Conservation (phyloP, 1,140 invertebrate species). For the Chironomus tepperi region DNA sequence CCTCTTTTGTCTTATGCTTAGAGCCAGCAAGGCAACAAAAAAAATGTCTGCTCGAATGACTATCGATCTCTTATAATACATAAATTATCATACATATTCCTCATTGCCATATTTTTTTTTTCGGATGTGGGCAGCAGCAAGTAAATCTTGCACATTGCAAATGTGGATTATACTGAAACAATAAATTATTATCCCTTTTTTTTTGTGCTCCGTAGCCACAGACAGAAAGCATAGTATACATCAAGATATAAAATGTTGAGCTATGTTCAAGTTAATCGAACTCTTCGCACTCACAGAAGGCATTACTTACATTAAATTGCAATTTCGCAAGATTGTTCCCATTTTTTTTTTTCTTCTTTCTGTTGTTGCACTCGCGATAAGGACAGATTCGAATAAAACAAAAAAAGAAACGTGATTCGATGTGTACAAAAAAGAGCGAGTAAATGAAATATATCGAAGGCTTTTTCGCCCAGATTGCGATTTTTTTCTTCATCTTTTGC, state of each 20-base stretch:
- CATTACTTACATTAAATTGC: conserved; percentile 2
- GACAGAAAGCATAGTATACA: too few species aligned
- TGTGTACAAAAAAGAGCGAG: background rate
- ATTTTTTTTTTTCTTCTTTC: background rate
- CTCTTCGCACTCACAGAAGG: background rate
- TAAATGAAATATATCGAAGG: conserved; percentile 2
- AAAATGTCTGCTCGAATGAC: too few species aligned
- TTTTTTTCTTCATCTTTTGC: background rate
- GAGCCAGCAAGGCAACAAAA: too few species aligned
- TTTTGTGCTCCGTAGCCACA: background rate
- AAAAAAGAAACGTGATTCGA: background rate
- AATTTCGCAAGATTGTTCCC: background rate
- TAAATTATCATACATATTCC: too few species aligned
- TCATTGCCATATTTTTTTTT: too few species aligned
- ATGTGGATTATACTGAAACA: background rate
- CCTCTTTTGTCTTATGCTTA: too few species aligned
- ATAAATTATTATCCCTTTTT: background rate
- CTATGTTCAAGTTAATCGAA: background rate
- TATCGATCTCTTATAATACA: too few species aligned
- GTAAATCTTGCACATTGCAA: background rate
- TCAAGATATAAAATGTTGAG: background rate
- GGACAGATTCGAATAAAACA: background rate
- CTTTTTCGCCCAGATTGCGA: background rate
- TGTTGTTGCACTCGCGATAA: background rate
- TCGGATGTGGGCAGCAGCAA: too few species aligned